phyloP scores from a whole-genome alignment of 2,797 vertebrate genomes.

The Trichosurus vulpecula region DNA sequence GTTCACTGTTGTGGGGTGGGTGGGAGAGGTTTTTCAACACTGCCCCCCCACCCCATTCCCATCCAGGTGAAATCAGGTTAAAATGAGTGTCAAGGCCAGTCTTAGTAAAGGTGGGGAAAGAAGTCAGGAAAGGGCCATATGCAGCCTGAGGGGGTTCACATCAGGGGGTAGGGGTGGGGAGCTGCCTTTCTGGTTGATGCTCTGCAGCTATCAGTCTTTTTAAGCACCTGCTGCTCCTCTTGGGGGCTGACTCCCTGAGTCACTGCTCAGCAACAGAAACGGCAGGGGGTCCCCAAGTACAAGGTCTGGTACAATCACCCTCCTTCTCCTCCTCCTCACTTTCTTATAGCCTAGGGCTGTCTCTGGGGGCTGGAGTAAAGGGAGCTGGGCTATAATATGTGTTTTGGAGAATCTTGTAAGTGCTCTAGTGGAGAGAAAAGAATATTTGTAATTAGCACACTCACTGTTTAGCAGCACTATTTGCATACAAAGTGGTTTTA shows the following conservation, averaged over 20 bases:
- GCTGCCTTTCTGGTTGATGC: not conserved
- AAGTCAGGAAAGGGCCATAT: not conserved
- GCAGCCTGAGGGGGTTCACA: not conserved
- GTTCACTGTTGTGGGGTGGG: not conserved
- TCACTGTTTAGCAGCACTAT: slow-evolving; percentile 49
- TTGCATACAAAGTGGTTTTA: slow-evolving; percentile 68
- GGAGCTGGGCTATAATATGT: not conserved
- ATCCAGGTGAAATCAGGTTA: not conserved
- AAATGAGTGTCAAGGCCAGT: not conserved
- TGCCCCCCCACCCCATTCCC: not conserved
- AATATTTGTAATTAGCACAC: slow-evolving; percentile 69
- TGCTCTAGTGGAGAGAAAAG: slow-evolving; percentile 62
- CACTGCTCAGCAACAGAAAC: not conserved
- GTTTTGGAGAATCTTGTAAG: slow-evolving; percentile 44
- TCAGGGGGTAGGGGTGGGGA: not conserved
- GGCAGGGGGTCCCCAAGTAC: not conserved
- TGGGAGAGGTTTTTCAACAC: not conserved
- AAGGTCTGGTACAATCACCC: not conserved
- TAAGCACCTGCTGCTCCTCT: not conserved
- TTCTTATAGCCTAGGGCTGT: not conserved
- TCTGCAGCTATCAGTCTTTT: not conserved
- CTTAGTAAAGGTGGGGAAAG: not conserved
- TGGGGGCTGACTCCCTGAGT: not conserved
- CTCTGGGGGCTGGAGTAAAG: not conserved
- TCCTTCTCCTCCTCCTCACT: not conserved